phyloP scores from a whole-genome alignment of 2,797 vertebrate species.

The Sciurus vulgaris region DNA sequence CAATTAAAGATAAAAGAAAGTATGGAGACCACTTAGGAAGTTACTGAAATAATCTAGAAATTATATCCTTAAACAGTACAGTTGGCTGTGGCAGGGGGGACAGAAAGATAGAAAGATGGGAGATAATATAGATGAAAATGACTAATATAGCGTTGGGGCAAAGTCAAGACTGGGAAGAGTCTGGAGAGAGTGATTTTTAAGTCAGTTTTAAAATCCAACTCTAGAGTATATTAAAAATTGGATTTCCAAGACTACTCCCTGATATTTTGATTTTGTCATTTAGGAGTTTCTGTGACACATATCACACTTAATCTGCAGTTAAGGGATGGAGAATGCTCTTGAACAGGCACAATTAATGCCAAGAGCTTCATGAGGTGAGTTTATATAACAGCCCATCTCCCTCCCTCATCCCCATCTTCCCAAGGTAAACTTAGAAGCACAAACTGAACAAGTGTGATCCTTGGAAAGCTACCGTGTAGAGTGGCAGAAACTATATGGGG shows the following conservation, averaged over 20 bases:
- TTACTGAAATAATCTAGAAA: background rate
- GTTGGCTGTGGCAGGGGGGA: background rate
- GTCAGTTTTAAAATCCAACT: background rate
- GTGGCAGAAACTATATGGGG: background rate
- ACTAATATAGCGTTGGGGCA: background rate
- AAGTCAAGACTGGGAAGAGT: background rate
- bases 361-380: background rate
- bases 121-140: constrained; percentile 13
- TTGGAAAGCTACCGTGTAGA: background rate
- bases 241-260: background rate
- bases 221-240: background rate
- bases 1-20: background rate
- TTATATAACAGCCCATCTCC: background rate
- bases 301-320: background rate
- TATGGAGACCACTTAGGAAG: background rate
- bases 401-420: background rate
- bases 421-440: background rate
- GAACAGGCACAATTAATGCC: background rate
- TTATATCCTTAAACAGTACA: background rate
- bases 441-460: background rate
- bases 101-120: background rate
- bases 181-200: background rate
- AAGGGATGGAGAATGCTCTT: background rate
- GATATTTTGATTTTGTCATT: background rate
- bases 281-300: background rate